Evolutionary conservation across 2,797 vertebrate species (phyloP).

Genomic region (Huso huso): DNA sequence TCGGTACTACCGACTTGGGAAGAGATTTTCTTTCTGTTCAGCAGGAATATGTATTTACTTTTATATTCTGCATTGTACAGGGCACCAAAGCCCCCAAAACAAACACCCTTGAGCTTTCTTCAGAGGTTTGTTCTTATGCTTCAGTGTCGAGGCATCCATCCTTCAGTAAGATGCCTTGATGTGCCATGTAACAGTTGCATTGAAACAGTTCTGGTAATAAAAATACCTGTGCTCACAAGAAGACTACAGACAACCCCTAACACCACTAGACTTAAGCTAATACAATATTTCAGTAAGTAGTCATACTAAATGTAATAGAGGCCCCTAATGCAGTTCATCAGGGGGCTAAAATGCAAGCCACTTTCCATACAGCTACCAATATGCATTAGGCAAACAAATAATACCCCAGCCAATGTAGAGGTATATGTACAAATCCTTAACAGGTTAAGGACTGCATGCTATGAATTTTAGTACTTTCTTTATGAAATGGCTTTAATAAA

Average conservation of each 20-base stretch:
- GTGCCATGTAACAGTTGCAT: slow-evolving; percentile 2
- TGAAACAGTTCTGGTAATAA: slow-evolving; percentile 12
- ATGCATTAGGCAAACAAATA: slow-evolving; percentile 47
- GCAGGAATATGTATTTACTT: slow-evolving; percentile 18
- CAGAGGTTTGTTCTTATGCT: background rate
- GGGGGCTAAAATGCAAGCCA: slow-evolving; percentile 16
- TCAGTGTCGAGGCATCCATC: slow-evolving; percentile 10
- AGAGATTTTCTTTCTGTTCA: slow-evolving; percentile 11
- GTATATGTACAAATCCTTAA: slow-evolving; percentile 14
- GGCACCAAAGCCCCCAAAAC: slow-evolving; percentile 4
- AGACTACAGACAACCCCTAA: slow-evolving; percentile 29
- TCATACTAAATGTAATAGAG: slow-evolving; percentile 44
- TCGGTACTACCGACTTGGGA: slow-evolving; percentile 16
- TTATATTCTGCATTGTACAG: slow-evolving; percentile 12
- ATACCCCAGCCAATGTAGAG: slow-evolving; percentile 38
- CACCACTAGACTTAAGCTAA: slow-evolving; percentile 37
- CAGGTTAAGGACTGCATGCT: slow-evolving; percentile 13
- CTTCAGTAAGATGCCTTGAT: background rate
- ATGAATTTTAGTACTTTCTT: slow-evolving; percentile 46
- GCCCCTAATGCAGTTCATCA: slow-evolving; percentile 16
- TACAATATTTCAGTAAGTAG: slow-evolving; percentile 54
- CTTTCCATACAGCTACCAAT: slow-evolving; percentile 39
- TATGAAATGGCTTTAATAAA: slow-evolving; percentile 31
- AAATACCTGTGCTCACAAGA: slow-evolving; percentile 17
- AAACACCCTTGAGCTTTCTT: background rate